These are phyloP conservation scores for Mystacornis crossleyi DNA, from an alignment of 2,113 vertebrate genomes.

Conservation along the genomic window DNA sequence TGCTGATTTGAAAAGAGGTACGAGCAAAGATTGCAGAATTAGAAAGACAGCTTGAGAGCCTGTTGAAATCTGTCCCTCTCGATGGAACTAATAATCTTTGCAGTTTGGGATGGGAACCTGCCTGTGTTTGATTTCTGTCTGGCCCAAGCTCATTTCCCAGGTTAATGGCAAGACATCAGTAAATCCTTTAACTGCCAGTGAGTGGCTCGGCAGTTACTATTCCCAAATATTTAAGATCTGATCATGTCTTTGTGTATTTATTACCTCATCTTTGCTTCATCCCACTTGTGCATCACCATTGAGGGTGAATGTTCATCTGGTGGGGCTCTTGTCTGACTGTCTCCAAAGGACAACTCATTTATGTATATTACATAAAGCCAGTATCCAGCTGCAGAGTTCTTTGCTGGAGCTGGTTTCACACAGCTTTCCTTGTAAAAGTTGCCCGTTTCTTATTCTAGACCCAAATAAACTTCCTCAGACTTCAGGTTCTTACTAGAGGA, in stretches of 20 bases:
- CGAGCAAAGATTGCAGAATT: neutral
- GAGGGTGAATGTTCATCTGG: neutral
- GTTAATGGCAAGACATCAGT: neutral
- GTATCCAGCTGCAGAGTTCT: neutral
- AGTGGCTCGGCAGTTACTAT: neutral
- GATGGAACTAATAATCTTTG: neutral
- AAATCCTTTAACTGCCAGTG: neutral
- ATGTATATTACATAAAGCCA: neutral
- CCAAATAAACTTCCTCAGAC: neutral
- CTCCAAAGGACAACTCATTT: neutral
- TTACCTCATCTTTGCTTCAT: neutral
- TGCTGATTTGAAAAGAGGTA: neutral
- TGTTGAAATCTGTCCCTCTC: neutral
- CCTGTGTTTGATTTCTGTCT: neutral
- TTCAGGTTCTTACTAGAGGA: neutral
- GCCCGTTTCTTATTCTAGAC: neutral
- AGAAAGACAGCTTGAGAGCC: accelerated
- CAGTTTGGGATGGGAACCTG: neutral
- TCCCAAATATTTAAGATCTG: neutral
- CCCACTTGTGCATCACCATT: neutral
- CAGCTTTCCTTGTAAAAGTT: neutral
- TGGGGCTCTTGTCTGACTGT: neutral
- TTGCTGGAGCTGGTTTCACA: neutral
- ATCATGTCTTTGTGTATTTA: neutral
- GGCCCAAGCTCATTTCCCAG: neutral